These are phyloP conservation scores for Leucoptera coffeella DNA, from an alignment of 2,888 invertebrate genomes.

Conservation along the genomic window DNA sequence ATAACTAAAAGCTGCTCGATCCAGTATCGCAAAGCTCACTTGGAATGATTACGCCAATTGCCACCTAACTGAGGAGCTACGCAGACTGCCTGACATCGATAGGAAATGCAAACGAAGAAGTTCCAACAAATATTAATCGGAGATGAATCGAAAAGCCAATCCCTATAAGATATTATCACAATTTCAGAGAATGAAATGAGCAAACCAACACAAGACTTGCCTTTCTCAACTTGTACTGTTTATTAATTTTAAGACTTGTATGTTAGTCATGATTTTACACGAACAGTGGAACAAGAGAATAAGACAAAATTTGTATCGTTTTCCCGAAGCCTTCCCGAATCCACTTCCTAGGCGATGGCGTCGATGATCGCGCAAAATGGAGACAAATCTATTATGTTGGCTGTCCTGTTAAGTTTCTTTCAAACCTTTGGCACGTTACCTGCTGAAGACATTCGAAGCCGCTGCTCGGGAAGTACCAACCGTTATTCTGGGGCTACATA, in stretches of 20 bases:
- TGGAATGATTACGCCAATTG: constrained; percentile 26
- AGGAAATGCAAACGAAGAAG: constrained; percentile 50
- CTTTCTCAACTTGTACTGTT: no score
- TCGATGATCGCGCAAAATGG: constrained; percentile 21
- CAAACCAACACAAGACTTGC: no score
- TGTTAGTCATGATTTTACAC: no score
- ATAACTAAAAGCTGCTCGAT: no score
- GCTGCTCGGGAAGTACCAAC: constrained; percentile 37
- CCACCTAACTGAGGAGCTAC: constrained; percentile 39
- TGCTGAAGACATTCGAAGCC: constrained; percentile 25
- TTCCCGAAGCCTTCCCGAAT: constrained; percentile 22
- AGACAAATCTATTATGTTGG: not conserved
- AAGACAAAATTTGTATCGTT: not conserved
- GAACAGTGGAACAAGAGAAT: not conserved
- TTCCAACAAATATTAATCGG: constrained; percentile 1
- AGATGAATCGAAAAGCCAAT: constrained; percentile 3
- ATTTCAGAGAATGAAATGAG: no score
- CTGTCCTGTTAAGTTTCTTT: constrained; percentile 10
- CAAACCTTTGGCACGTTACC: constrained; percentile 49
- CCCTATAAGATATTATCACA: no score
- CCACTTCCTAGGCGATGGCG: constrained; percentile 47
- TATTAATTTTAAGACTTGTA: no score
- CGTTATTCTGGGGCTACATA: constrained; percentile 34
- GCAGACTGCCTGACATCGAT: constrained; percentile 43
- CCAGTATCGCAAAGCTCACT: constrained; percentile 9